A percentile compares a stretch with the other conserved stretches of the same genome.
Conservation (phyloP, 2,797 vertebrate species). For the Premnoplex brunnescens region DNA sequence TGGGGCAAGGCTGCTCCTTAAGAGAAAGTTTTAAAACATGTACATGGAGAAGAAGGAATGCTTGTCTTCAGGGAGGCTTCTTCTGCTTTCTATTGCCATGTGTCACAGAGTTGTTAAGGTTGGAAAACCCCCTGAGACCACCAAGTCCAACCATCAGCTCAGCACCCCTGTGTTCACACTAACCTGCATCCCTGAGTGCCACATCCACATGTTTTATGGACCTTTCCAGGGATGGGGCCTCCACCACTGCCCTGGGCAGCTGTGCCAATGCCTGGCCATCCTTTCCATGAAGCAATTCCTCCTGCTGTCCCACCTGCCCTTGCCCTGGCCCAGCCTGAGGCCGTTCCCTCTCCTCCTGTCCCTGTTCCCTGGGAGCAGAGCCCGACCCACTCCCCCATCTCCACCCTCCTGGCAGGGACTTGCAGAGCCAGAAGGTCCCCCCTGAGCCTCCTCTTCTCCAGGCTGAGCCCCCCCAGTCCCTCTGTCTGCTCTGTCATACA, state of each 20-base stretch:
- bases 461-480: background rate
- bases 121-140: background rate
- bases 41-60: rapidly evolving
- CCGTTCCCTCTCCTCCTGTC: background rate
- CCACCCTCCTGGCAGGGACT: background rate
- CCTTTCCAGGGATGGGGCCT: background rate
- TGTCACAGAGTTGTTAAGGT: background rate
- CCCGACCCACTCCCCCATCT: rapidly evolving
- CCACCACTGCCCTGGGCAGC: background rate
- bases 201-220: background rate
- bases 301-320: rapidly evolving
- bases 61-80: background rate
- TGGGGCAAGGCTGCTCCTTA: rapidly evolving
- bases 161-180: background rate
- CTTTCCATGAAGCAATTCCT: background rate
- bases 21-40: rapidly evolving
- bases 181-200: rapidly evolving
- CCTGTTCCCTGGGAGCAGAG: background rate
- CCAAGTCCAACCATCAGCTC: background rate
- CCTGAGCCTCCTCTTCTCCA: background rate
- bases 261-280: background rate
- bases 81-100: rapidly evolving
- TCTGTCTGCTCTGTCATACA: background rate
- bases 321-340: background rate
- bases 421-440: background rate